A percentile compares a stretch with the other conserved stretches of the same genome.
These are phyloP conservation scores for Argyrosomus regius DNA, from an alignment of 2,797 vertebrate genomes.

Conservation along the genomic window DNA sequence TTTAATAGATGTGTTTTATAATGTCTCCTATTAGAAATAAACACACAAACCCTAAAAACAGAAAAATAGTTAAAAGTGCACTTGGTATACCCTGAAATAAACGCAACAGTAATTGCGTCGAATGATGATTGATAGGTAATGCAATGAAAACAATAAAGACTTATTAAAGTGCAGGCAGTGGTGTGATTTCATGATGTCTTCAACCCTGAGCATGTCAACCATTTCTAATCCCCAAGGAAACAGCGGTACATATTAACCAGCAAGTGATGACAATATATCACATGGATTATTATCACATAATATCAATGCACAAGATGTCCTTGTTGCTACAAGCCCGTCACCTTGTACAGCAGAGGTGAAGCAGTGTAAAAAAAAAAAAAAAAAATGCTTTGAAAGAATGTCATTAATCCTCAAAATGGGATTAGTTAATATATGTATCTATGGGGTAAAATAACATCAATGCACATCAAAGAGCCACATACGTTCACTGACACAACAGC, in stretches of 20 bases:
- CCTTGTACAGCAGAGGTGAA: constrained; percentile 7
- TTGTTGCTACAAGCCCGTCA: constrained; percentile 44
- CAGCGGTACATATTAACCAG: constrained; percentile 63
- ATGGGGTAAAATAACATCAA: constrained; percentile 39
- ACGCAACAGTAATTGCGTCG: constrained; percentile 47
- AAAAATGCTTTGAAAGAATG: background rate
- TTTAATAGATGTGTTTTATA: constrained; percentile 75
- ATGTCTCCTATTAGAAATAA: constrained; percentile 69
- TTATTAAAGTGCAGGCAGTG: constrained; percentile 56
- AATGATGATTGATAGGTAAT: constrained; percentile 64
- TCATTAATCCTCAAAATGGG: constrained; percentile 8
- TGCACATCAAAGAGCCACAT: constrained; percentile 52
- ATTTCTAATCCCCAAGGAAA: constrained; percentile 62
- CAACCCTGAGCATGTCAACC: constrained; percentile 54
- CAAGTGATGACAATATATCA: constrained; percentile 62
- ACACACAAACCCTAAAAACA: constrained; percentile 47
- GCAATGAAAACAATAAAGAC: constrained; percentile 67
- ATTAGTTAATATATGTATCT: constrained; percentile 16
- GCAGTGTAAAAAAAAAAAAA: background rate
- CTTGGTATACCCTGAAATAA: constrained; percentile 25
- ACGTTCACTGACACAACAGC: constrained; percentile 60
- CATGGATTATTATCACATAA: constrained; percentile 60
- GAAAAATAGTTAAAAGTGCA: constrained; percentile 44
- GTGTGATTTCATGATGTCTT: constrained; percentile 53
- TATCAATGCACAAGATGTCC: constrained; percentile 57